Evolutionary conservation across 2,888 invertebrate genomes (phyloP).

Genomic region (Noctua janthe): DNA sequence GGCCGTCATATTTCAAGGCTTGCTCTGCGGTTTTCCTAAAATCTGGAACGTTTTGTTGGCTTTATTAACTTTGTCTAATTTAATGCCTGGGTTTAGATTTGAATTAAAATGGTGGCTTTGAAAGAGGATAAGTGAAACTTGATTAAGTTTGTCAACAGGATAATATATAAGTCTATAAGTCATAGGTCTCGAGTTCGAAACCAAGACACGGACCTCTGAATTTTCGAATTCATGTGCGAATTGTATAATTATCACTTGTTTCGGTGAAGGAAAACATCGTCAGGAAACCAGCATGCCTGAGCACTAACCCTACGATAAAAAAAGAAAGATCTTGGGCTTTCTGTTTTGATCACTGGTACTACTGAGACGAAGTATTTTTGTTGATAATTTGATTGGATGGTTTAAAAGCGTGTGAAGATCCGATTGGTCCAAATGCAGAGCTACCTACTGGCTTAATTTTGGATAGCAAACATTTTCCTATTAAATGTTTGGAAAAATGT

Average conservation of each 20-base stretch:
- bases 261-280: too few species aligned
- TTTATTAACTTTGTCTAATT: constrained; percentile 37
- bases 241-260: too few species aligned
- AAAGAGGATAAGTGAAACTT: not conserved
- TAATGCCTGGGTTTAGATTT: constrained; percentile 11
- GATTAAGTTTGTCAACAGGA: not conserved
- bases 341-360: not conserved
- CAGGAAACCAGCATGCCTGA: too few species aligned
- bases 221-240: too few species aligned
- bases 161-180: too few species aligned
- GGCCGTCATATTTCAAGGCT: constrained; percentile 61
- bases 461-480: not conserved
- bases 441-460: not conserved
- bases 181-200: too few species aligned
- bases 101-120: not conserved
- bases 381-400: not conserved
- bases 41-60: constrained; percentile 27
- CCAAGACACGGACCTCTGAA: too few species aligned
- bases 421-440: not conserved
- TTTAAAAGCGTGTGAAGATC: not conserved
- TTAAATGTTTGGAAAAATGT: not conserved
- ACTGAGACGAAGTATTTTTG: not conserved
- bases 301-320: too few species aligned
- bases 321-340: not conserved
- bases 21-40: constrained; percentile 57